Percentiles rank a stretch among this genome's conserved stretches.
These are phyloP conservation scores for Cantharis flavilabris DNA, from an alignment of 2,888 invertebrate genomes.

Conservation along the genomic window DNA sequence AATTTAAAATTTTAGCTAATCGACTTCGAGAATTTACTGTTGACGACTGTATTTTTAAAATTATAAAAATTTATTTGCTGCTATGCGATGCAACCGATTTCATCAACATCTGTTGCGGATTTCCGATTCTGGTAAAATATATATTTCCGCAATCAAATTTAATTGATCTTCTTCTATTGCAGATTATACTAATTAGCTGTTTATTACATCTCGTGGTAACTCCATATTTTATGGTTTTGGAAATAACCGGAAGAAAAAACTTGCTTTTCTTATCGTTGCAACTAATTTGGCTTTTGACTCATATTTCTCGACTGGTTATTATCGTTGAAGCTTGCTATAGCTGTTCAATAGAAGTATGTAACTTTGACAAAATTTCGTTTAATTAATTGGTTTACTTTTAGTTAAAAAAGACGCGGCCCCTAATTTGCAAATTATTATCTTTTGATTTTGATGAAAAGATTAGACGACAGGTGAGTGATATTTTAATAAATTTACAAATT, in stretches of 20 bases:
- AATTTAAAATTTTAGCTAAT: not conserved
- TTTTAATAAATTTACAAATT: not conserved
- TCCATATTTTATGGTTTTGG: constrained; percentile 60
- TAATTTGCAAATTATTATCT: constrained; percentile 21
- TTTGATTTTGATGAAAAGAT: constrained; percentile 13
- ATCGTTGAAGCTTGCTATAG: constrained; percentile 62
- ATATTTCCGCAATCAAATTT: not conserved
- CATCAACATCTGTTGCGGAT: constrained; percentile 15
- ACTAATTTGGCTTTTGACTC: constrained; percentile 58
- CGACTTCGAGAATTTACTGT: constrained; percentile 1
- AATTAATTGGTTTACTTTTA: constrained; percentile 40
- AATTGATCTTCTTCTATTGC: not conserved
- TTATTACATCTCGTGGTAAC: constrained; percentile 62
- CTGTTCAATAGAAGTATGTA: constrained; percentile 53
- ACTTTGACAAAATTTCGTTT: constrained; percentile 34
- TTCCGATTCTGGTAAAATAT: constrained; percentile 10
- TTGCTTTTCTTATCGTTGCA: constrained; percentile 56
- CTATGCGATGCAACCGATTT: constrained; percentile 15
- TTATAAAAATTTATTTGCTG: constrained; percentile 13
- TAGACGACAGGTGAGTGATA: constrained; percentile 8
- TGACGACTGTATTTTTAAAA: constrained; percentile 6
- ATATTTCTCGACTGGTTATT: constrained; percentile 56
- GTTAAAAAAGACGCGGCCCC: constrained; percentile 5
- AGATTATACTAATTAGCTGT: constrained; percentile 57
- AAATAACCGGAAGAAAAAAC: constrained; percentile 51